These are phyloP conservation scores for Cottoperca gobio DNA, from an alignment of 2,797 vertebrate genomes.

Conservation along the genomic window DNA sequence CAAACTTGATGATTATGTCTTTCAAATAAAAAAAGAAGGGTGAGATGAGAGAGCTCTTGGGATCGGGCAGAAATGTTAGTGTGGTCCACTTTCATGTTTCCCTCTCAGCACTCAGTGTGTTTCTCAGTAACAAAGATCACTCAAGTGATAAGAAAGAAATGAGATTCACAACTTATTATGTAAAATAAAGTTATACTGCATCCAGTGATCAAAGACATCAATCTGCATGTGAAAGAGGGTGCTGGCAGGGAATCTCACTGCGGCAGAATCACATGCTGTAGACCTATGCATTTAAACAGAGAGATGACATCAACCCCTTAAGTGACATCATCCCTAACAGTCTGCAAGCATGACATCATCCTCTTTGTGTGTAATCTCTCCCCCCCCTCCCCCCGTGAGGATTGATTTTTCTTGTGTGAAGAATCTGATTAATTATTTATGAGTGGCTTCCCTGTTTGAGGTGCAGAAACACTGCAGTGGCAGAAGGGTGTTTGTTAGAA, in stretches of 20 bases:
- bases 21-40: background rate
- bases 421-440: slow-evolving; percentile 70
- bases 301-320: no score
- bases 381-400: background rate
- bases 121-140: slow-evolving; percentile 32
- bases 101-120: background rate
- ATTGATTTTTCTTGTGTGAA: background rate
- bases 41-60: background rate
- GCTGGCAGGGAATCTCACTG: no score
- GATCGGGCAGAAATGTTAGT: background rate
- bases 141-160: no score
- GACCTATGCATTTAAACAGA: no score
- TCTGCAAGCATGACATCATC: slow-evolving; percentile 77
- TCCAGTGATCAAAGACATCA: no score
- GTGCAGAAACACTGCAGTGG: background rate
- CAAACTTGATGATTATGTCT: background rate
- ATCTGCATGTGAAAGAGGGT: no score
- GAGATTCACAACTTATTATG: no score
- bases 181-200: no score
- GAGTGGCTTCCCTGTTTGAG: slow-evolving; percentile 20
- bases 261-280: no score
- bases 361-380: slow-evolving; percentile 51
- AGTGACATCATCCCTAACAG: slow-evolving; percentile 46
- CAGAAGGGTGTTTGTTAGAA: background rate
- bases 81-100: slow-evolving; percentile 1